phyloP scores from a whole-genome alignment of 2,888 invertebrate genomes.

The Phasia obesa region DNA sequence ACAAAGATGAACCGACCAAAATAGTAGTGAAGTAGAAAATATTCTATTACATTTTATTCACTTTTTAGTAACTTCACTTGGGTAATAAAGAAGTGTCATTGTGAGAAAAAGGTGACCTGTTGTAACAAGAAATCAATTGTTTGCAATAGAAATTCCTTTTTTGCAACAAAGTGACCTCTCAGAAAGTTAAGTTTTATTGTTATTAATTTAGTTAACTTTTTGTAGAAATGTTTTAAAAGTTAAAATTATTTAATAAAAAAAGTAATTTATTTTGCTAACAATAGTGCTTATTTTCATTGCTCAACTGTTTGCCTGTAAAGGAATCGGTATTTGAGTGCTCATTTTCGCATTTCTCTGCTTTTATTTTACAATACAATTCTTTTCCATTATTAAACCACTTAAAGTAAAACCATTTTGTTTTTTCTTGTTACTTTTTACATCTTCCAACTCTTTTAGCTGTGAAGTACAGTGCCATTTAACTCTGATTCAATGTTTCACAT shows the following conservation, averaged over 20 bases:
- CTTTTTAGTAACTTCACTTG: too few relatives aligned
- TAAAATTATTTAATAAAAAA: too few relatives aligned
- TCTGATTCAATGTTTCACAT: neutral
- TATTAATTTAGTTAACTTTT: neutral
- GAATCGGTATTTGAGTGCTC: neutral
- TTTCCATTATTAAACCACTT: constrained; percentile 68
- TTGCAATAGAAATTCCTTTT: too few relatives aligned
- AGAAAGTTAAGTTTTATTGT: neutral
- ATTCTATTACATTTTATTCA: too few relatives aligned
- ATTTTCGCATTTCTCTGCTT: neutral
- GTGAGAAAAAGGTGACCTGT: neutral
- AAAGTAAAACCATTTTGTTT: constrained; percentile 45
- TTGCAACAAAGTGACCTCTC: too few relatives aligned
- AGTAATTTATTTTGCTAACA: too few relatives aligned
- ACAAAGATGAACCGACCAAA: neutral
- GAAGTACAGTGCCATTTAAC: neutral
- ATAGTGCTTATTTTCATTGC: neutral
- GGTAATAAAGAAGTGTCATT: too few relatives aligned
- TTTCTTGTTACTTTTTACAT: constrained; percentile 1
- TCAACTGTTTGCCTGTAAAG: neutral
- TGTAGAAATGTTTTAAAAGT: neutral
- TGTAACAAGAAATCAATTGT: neutral
- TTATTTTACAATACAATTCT: constrained; percentile 51
- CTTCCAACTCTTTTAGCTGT: neutral
- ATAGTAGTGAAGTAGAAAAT: neutral